Evolutionary conservation across 2,113 vertebrate species (phyloP).

Genomic region (Haplochromis burtoni): DNA sequence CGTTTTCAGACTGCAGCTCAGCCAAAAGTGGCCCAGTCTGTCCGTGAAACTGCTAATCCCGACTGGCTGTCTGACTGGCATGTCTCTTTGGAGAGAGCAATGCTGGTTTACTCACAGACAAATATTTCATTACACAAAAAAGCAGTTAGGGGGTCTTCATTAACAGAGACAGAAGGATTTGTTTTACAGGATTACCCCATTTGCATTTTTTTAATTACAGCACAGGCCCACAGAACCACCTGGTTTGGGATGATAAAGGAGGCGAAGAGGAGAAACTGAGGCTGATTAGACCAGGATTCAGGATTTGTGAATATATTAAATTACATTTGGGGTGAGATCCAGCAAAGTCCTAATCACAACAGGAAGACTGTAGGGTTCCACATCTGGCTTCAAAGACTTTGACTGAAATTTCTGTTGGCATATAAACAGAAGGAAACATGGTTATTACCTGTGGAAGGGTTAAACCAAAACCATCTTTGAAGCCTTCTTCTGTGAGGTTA

Average conservation of each 20-base stretch:
- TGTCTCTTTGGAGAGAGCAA: neutral
- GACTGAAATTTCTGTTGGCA: neutral
- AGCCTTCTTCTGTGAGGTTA: neutral
- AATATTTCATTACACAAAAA: slow-evolving; percentile 39
- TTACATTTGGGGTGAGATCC: slow-evolving; percentile 10
- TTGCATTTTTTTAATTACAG: slow-evolving; percentile 73
- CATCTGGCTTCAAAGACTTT: slow-evolving; percentile 15
- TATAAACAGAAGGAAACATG: neutral
- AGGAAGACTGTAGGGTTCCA: neutral
- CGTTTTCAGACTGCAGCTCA: slow-evolving; percentile 15
- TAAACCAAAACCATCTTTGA: neutral
- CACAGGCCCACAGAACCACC: slow-evolving; percentile 52
- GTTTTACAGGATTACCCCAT: slow-evolving; percentile 55
- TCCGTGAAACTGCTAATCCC: slow-evolving; percentile 2
- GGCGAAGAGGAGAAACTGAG: neutral
- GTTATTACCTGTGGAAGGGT: neutral
- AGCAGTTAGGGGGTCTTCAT: slow-evolving; percentile 22
- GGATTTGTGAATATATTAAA: slow-evolving; percentile 24
- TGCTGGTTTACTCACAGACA: slow-evolving; percentile 16
- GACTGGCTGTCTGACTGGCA: neutral
- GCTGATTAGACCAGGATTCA: slow-evolving; percentile 18
- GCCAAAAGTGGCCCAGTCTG: neutral
- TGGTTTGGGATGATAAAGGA: slow-evolving; percentile 62
- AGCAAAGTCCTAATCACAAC: neutral
- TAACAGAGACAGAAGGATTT: slow-evolving; percentile 49